Evolutionary conservation across 2,113 vertebrate species (phyloP).

Genomic region (Epinephelus moara): DNA sequence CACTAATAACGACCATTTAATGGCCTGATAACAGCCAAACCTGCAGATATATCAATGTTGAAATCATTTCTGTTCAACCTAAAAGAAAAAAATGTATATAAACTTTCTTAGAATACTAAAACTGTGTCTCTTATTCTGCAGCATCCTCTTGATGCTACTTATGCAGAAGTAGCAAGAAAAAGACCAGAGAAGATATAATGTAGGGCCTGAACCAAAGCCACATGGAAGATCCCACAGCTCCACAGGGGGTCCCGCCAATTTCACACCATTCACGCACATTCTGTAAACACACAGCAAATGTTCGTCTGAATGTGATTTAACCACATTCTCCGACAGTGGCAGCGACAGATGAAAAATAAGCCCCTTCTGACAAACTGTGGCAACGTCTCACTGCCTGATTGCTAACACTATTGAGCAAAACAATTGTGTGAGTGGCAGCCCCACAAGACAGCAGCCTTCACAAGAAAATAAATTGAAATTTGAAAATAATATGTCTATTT

Average conservation of each 20-base stretch:
- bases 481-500: constrained; percentile 76
- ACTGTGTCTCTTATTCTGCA: too few relatives aligned
- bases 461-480: constrained; percentile 71
- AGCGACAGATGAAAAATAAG: constrained; percentile 37
- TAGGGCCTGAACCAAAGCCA: background rate
- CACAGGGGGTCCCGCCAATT: background rate
- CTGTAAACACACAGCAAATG: constrained; percentile 26
- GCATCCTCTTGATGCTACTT: background rate
- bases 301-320: constrained; percentile 30
- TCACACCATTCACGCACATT: constrained; percentile 2
- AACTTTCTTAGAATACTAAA: too few relatives aligned
- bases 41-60: too few relatives aligned
- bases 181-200: background rate
- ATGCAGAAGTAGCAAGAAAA: background rate
- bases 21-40: too few relatives aligned
- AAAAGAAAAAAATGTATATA: too few relatives aligned
- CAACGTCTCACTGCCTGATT: constrained; percentile 59
- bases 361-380: constrained; percentile 41
- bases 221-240: background rate
- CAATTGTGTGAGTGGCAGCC: constrained; percentile 69
- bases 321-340: constrained; percentile 21
- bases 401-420: constrained; percentile 59
- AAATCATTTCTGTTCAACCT: too few relatives aligned
- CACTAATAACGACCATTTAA: too few relatives aligned
- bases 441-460: constrained; percentile 58